Percentiles rank a stretch among this genome's conserved stretches.
Conservation (phyloP, 1,140 invertebrate species). For the Drosophila sproati region DNA sequence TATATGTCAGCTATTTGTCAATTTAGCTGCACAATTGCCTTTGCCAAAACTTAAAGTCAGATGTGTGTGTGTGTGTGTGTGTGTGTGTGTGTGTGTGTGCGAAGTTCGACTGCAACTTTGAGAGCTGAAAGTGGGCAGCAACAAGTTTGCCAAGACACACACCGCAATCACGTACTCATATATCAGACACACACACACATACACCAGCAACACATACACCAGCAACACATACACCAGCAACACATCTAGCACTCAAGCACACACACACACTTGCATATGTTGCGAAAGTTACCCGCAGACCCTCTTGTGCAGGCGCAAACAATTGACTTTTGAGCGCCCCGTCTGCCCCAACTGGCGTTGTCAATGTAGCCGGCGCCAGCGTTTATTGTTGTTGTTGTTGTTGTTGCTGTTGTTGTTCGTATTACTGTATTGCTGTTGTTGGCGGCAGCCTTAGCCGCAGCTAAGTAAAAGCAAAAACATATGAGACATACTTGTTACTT, state of each 20-base stretch:
- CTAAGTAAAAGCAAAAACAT: constrained; percentile 78
- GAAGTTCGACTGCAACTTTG: constrained; percentile 46
- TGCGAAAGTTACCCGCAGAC: constrained; percentile 64
- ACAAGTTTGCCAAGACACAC: constrained; percentile 52
- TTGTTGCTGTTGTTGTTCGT: constrained; percentile 43
- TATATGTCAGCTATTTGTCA: constrained; percentile 54
- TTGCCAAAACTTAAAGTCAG: constrained; percentile 45
- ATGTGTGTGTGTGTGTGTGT: not conserved
- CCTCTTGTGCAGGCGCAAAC: constrained; percentile 73
- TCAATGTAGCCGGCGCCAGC: constrained; percentile 51
- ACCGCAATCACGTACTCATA: constrained; percentile 55
- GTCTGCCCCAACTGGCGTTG: constrained; percentile 35
- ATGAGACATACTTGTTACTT: constrained; percentile 76
- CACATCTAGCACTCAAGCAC: constrained; percentile 41
- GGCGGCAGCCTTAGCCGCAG: constrained; percentile 48
- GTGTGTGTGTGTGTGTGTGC: constrained; percentile 8
- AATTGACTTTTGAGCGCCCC: constrained; percentile 71
- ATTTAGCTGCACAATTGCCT: constrained; percentile 48
- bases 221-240: not conserved
- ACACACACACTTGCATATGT: constrained; percentile 29
- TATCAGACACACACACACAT: constrained; percentile 30
- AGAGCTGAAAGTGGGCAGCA: constrained; percentile 38
- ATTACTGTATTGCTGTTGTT: constrained; percentile 43
- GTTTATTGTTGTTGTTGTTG: constrained; percentile 41
- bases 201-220: constrained; percentile 29